Evolutionary conservation across 92 coral and sea anemone species (phyloP), one percentile per base, ranked within the genome.

Genomic region (Porites cylindrica): DNA sequence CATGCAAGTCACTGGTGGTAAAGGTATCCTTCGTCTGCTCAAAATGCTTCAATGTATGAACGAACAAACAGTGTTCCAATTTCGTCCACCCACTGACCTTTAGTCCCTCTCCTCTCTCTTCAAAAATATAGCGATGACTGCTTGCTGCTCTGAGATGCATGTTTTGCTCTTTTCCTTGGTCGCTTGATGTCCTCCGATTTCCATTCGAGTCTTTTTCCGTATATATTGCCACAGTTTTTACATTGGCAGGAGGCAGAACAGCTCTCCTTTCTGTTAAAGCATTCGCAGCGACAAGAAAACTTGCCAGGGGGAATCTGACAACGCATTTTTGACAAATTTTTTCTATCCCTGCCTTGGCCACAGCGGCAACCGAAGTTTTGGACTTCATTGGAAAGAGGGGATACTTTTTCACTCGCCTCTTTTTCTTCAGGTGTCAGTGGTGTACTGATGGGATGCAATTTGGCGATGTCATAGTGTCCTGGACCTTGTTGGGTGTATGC

Each of bases 401-500:
- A 6, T 1, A 13, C 18, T 6, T 6, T 12, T 17, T 13, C 8
- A 13, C 6, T 12, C 6, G n/a, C 66, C 18, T 61, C 66, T 0
- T 56, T 56, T 56, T 56, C 62, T 56, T 9, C 16, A 29, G 32
- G 32, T 19, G 1, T 19, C 6, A 4, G 19, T 6, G 21, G 66
- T 61, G 12, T 9, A 13, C 6, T 13, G 66, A 17, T 61, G 66
- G 66, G 6, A 29, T 50, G 47, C 23, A 70, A 12, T 70, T 50
- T n/a, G 13, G 75, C 53, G 13, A 29, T 29, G 60, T 79, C 84
- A 61, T 79, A 79, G 75, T 79, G 84, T 50, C 84, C 74, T 11
- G 24, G 24, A 1, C 84, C 84, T 9, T n/a, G 51, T 65, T 61
- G 75, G 10, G 24, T 79, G 59, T 21, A 79, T 10, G 84, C 84